A percentile compares a stretch with the other conserved stretches of the same genome.
phyloP scores from a whole-genome alignment of 2,888 invertebrate genomes.

The Ophonus ardosiacus region DNA sequence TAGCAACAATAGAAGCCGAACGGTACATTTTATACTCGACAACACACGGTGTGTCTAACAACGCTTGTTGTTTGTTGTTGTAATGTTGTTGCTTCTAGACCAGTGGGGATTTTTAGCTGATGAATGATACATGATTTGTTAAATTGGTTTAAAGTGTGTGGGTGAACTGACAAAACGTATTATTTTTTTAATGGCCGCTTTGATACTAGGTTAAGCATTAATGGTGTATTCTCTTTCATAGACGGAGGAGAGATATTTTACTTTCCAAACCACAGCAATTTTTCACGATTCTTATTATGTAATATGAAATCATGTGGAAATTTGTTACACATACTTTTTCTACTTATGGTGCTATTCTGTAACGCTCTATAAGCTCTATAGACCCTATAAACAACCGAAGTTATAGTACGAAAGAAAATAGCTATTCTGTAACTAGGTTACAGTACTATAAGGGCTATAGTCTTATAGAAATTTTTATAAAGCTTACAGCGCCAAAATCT shows the following conservation, averaged over 20 bases:
- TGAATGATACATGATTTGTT: conserved; percentile 56
- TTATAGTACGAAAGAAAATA: too few species aligned
- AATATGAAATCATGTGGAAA: too few species aligned
- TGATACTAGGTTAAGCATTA: conserved; percentile 46
- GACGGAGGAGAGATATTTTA: not conserved
- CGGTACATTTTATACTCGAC: conserved; percentile 44
- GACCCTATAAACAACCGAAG: too few species aligned
- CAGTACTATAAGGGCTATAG: too few species aligned
- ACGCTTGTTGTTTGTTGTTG: not conserved
- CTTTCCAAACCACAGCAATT: not conserved
- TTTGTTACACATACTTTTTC: too few species aligned
- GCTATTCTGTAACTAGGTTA: too few species aligned
- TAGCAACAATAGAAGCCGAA: conserved; percentile 36
- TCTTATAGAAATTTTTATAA: too few species aligned
- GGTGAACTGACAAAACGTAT: conserved; percentile 47
- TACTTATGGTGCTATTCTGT: too few species aligned
- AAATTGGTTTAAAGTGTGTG: conserved; percentile 49
- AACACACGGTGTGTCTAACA: conserved; percentile 14
- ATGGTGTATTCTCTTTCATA: conserved; percentile 22
- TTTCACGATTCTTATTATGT: not conserved
- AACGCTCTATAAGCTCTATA: too few species aligned
- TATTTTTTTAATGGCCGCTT: conserved; percentile 53
- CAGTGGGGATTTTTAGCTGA: conserved; percentile 13
- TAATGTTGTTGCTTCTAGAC: not conserved
- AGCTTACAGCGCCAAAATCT: too few species aligned